Conservation (phyloP, 2,113 vertebrate genomes). For the Protomyctophum bolini region DNA sequence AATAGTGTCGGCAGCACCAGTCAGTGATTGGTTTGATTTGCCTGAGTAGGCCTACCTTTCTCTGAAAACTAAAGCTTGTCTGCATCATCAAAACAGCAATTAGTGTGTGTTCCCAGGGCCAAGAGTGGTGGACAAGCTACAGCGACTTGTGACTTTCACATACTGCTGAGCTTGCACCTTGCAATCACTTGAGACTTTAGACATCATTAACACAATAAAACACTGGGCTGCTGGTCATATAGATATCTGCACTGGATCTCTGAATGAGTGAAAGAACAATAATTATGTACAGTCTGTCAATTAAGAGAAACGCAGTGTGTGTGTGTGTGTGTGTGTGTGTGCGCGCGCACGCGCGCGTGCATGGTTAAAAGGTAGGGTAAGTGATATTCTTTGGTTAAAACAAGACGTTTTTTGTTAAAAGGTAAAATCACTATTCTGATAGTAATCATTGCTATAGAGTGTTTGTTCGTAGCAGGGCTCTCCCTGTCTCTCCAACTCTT, state of each 20-base stretch:
- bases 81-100: constrained; percentile 22
- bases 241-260: not conserved
- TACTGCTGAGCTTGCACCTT: constrained; percentile 18
- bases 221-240: not conserved
- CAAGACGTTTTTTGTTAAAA: no score
- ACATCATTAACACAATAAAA: constrained; percentile 2
- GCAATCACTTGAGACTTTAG: not conserved
- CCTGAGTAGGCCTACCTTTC: not conserved
- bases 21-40: not conserved
- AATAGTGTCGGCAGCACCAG: not conserved
- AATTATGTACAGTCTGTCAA: constrained; percentile 13
- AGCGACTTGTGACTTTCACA: constrained; percentile 8
- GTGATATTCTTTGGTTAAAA: no score
- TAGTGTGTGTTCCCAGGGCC: constrained; percentile 1
- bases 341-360: not conserved
- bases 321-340: no score
- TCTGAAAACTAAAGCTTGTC: not conserved
- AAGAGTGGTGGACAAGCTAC: not conserved
- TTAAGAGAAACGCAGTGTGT: constrained; percentile 7
- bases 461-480: no score
- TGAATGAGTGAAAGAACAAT: not conserved
- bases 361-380: no score
- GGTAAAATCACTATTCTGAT: no score
- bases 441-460: no score
- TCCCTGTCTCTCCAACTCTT: no score